Evolutionary conservation across 2,113 vertebrate species (phyloP).

Genomic region (Nothocercus nigrocapillus): DNA sequence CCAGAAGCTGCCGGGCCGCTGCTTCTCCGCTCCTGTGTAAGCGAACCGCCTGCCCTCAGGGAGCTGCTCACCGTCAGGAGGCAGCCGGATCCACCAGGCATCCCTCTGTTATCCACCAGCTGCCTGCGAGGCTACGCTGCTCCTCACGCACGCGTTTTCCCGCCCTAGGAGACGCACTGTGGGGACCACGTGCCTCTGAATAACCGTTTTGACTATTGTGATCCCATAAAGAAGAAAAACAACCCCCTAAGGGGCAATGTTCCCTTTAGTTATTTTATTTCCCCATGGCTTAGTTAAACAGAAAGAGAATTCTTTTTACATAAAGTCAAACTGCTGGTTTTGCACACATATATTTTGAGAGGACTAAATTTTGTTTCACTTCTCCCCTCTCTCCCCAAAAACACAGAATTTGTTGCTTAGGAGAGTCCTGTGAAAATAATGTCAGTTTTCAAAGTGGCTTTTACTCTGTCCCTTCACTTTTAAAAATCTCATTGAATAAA

Average conservation of each 20-base stretch:
- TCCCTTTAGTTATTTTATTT: neutral
- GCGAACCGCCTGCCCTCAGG: neutral
- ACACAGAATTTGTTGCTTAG: neutral
- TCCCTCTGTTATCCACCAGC: rapidly evolving
- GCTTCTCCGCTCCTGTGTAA: too few species aligned
- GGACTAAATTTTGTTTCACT: neutral
- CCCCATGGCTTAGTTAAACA: neutral
- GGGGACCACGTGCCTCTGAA: neutral
- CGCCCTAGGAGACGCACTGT: neutral
- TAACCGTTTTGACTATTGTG: neutral
- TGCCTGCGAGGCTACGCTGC: neutral
- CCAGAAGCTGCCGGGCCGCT: too few species aligned
- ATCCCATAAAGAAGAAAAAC: neutral
- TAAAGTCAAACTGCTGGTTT: neutral
- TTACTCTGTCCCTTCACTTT: neutral
- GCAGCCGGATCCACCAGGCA: too few species aligned
- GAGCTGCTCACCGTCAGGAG: neutral
- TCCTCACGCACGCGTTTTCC: neutral
- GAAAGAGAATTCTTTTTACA: neutral
- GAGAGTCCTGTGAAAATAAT: neutral
- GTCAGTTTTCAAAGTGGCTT: neutral
- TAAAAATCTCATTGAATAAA: neutral
- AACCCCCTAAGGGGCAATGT: neutral
- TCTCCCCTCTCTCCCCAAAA: neutral
- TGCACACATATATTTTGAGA: neutral